Evolutionary conservation across 1,140 invertebrate genomes (phyloP).

Genomic region (Cyrtorhinus lividipennis): DNA sequence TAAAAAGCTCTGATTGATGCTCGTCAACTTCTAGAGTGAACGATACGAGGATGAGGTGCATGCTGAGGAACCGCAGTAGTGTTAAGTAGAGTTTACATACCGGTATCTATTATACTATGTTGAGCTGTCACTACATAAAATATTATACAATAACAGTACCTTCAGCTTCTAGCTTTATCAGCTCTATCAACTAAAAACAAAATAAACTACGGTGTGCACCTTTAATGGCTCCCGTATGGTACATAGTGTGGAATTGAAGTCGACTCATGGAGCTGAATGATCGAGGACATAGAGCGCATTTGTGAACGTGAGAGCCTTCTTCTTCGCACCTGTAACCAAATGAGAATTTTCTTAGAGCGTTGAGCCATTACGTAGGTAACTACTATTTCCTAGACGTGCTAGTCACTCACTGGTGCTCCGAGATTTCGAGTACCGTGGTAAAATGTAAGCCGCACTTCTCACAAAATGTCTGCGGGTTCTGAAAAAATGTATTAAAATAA

Average conservation of each 20-base stretch:
- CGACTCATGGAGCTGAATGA: neutral
- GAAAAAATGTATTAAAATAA: no score
- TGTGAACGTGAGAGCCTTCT: neutral
- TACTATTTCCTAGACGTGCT: neutral
- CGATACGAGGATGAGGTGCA: no score
- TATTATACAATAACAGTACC: no score
- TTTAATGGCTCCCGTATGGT: neutral
- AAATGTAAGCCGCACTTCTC: neutral
- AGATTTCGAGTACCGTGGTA: neutral
- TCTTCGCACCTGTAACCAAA: neutral
- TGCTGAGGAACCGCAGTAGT: no score
- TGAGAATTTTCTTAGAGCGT: neutral
- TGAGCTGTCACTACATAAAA: no score
- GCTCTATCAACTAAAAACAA: no score
- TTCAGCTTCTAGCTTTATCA: no score
- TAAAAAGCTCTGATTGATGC: no score
- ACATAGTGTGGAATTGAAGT: constrained; percentile 8
- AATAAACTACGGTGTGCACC: no score
- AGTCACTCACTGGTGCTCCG: neutral
- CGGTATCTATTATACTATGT: no score
- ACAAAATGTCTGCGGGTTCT: neutral
- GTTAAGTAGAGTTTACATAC: no score
- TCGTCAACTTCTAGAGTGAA: no score
- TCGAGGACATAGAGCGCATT: neutral
- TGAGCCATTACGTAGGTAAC: neutral